phyloP scores from a whole-genome alignment of 2,797 vertebrate genomes.

The Uromys caudimaculatus region DNA sequence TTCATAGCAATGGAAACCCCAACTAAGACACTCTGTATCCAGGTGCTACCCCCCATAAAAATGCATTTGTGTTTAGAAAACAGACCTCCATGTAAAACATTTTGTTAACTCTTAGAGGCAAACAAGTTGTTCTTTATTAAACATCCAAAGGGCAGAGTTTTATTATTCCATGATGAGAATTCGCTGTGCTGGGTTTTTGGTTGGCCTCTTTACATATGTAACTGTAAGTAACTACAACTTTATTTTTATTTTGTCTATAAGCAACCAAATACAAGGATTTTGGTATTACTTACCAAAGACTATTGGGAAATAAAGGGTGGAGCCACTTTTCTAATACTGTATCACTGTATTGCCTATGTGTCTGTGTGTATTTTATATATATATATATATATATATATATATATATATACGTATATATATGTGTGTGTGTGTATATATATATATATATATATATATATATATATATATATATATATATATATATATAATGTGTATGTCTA shows the following conservation, averaged over 20 bases:
- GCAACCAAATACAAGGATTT: background rate
- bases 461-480: background rate
- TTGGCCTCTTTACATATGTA: background rate
- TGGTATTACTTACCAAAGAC: background rate
- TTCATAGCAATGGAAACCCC: background rate
- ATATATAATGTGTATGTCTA: background rate
- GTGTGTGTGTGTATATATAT: background rate
- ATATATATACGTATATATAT: no score
- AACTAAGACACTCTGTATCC: background rate
- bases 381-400: background rate
- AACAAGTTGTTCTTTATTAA: background rate
- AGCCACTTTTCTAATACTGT: background rate
- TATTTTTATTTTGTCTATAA: background rate
- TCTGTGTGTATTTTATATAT: no score
- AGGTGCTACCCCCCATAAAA: background rate
- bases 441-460: background rate
- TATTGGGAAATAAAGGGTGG: background rate
- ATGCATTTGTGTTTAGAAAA: background rate
- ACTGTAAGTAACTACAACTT: background rate
- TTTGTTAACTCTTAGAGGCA: background rate
- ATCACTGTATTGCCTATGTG: background rate
- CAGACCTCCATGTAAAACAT: background rate
- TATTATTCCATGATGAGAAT: slow-evolving; percentile 5
- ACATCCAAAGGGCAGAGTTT: background rate
- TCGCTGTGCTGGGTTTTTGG: background rate